These are phyloP conservation scores for Chloebia gouldiae DNA, from an alignment of 2,113 vertebrate species.

Conservation along the genomic window DNA sequence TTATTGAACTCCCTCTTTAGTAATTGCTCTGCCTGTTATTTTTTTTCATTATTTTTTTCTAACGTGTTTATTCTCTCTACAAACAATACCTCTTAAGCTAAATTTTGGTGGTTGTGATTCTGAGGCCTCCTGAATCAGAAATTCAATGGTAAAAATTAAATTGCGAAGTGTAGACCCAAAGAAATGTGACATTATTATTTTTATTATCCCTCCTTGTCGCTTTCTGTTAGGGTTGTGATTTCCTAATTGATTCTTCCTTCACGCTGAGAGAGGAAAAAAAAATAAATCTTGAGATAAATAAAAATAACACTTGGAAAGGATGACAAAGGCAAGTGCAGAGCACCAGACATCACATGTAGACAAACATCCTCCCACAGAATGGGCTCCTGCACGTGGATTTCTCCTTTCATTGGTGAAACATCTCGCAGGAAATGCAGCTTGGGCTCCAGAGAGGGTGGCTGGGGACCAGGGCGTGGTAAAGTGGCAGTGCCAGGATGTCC, in stretches of 20 bases:
- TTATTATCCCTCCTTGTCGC: background rate
- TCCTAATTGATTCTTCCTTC: constrained; percentile 4
- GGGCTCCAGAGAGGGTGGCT: background rate
- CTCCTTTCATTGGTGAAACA: background rate
- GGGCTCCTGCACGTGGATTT: background rate
- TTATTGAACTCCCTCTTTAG: background rate
- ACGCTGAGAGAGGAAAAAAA: background rate
- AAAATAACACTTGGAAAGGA: background rate
- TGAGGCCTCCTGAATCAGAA: background rate
- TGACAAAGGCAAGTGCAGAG: background rate
- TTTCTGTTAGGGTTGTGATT: background rate
- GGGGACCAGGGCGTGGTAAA: background rate
- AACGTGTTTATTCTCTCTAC: background rate
- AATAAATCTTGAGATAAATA: background rate
- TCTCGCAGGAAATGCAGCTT: background rate
- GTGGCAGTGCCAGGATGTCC: background rate
- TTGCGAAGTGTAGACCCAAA: background rate
- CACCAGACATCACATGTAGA: background rate
- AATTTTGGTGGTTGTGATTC: background rate
- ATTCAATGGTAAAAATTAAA: background rate
- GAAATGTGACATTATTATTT: background rate
- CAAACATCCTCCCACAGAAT: background rate
- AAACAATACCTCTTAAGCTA: background rate
- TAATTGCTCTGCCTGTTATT: background rate
- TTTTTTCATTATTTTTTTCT: background rate